These are phyloP conservation scores for Eumeta japonica DNA, from an alignment of 1,140 invertebrate genomes.

Conservation along the genomic window DNA sequence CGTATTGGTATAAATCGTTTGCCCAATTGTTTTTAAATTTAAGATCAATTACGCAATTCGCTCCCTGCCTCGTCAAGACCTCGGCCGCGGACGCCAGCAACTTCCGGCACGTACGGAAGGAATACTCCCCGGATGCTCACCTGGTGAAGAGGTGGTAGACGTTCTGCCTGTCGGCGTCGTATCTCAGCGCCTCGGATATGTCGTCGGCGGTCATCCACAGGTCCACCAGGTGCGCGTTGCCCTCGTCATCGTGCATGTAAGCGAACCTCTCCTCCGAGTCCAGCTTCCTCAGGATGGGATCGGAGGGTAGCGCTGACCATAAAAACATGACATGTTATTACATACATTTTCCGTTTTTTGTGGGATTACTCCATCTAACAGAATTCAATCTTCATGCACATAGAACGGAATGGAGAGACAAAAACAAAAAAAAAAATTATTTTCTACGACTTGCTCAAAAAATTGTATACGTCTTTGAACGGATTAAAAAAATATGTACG, in stretches of 20 bases:
- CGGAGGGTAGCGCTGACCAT: conserved; percentile 11
- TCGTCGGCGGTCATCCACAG: conserved; percentile 11
- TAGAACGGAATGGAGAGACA: too few species aligned
- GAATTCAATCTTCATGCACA: too few species aligned
- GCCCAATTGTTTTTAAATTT: too few species aligned
- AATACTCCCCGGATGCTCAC: too few species aligned
- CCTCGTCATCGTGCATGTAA: conserved; percentile 5
- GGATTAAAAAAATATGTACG: too few species aligned
- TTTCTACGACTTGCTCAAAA: too few species aligned
- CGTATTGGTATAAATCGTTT: too few species aligned
- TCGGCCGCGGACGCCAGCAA: background rate
- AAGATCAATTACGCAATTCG: background rate
- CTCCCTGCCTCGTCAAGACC: background rate
- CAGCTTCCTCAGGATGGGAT: conserved; percentile 6
- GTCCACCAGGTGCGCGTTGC: conserved; percentile 8
- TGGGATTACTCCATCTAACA: too few species aligned
- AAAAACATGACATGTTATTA: too few species aligned
- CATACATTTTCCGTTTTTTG: too few species aligned
- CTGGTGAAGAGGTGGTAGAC: conserved; percentile 18
- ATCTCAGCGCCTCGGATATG: conserved; percentile 2
- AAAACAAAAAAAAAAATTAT: too few species aligned
- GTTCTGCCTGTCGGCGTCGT: conserved; percentile 11
- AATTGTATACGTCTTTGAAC: too few species aligned
- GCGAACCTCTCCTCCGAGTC: conserved; percentile 9
- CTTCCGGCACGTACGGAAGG: background rate